These are phyloP conservation scores for Drosophila nikananu DNA, from an alignment of 1,140 invertebrate genomes.

Conservation along the genomic window DNA sequence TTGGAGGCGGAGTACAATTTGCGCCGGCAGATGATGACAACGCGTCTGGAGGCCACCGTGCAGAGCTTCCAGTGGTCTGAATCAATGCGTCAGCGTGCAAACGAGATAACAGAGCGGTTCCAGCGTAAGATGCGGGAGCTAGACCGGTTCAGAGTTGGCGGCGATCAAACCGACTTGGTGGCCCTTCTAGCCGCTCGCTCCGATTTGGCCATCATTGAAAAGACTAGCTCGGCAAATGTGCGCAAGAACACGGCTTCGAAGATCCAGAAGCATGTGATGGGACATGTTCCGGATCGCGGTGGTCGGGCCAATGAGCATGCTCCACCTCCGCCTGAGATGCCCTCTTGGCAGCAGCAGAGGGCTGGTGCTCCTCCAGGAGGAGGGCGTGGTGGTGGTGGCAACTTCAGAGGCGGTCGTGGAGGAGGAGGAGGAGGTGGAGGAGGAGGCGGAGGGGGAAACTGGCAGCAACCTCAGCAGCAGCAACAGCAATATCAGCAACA, in stretches of 20 bases:
- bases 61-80: constrained; percentile 98
- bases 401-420: constrained; percentile 51
- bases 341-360: constrained; percentile 90
- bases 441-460: constrained; percentile 56
- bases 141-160: constrained; percentile 74
- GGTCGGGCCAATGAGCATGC: constrained; percentile 95
- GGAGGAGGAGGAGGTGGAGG: constrained; percentile 41
- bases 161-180: constrained; percentile 89
- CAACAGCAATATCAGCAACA: constrained; percentile 33
- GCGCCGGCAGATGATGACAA: constrained; percentile 94
- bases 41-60: constrained; percentile 96
- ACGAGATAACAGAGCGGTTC: constrained; percentile 90
- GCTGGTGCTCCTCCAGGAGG: constrained; percentile 64
- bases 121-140: constrained; percentile 89
- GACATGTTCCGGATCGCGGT: constrained; percentile 94
- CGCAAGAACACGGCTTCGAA: constrained; percentile 92
- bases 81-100: constrained; percentile 90
- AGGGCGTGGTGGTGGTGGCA: constrained; percentile 57
- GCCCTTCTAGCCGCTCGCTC: constrained; percentile 93
- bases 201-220: constrained; percentile 93
- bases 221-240: constrained; percentile 93
- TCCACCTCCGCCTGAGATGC: constrained; percentile 97
- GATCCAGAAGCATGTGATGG: constrained; percentile 95
- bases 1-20: constrained; percentile 93
- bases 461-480: constrained; percentile 51